Conservation (phyloP, 2,113 vertebrate species). For the Piaya cayana region DNA sequence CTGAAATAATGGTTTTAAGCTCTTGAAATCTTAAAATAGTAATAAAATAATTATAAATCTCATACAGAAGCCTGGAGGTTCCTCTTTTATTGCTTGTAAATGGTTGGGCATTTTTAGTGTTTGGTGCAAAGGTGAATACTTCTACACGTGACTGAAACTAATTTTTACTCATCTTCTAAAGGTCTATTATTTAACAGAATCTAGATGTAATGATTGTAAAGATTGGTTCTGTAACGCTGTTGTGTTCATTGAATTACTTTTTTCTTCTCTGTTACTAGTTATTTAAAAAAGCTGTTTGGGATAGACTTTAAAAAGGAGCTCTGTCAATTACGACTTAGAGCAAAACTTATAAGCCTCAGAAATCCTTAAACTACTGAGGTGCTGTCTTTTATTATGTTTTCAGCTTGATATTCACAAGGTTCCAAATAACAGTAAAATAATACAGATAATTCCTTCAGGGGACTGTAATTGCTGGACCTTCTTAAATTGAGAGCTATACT, state of each 20-base stretch:
- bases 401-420: neutral
- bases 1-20: neutral
- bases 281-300: neutral
- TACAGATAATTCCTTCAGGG: neutral
- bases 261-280: neutral
- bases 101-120: neutral
- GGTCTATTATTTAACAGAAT: slow-evolving; percentile 11
- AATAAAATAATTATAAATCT: neutral
- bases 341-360: neutral
- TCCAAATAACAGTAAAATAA: neutral
- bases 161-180: slow-evolving; percentile 4
- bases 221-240: neutral
- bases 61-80: neutral
- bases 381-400: neutral
- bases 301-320: neutral
- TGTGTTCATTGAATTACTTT: neutral
- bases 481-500: neutral
- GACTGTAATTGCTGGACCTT: neutral
- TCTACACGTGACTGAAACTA: neutral
- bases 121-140: neutral
- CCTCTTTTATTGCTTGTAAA: neutral
- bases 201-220: neutral
- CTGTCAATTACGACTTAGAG: slow-evolving; percentile 2
- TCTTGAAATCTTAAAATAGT: neutral
- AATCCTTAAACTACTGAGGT: neutral